These are phyloP conservation scores for Pogonocherus hispidulus DNA, from an alignment of 2,888 invertebrate genomes.

Conservation along the genomic window DNA sequence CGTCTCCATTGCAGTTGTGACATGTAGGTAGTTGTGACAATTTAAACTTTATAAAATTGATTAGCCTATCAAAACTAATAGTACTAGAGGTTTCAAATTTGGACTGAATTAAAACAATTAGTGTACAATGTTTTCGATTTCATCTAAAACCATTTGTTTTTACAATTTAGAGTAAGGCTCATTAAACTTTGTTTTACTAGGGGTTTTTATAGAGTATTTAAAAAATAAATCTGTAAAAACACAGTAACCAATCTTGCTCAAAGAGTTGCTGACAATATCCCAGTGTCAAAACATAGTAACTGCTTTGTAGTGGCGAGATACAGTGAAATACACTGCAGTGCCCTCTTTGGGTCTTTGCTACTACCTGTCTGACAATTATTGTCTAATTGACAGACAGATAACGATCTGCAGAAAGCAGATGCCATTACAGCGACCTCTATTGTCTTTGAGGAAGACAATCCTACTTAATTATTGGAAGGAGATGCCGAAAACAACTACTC, in stretches of 20 bases:
- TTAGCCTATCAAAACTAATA: neutral
- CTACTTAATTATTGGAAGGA: too few relatives aligned
- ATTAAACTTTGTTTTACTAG: conserved; percentile 5
- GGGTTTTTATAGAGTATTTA: neutral
- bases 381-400: too few relatives aligned
- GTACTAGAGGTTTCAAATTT: neutral
- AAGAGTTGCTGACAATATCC: neutral
- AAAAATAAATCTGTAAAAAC: neutral
- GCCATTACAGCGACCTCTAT: too few relatives aligned
- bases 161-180: neutral
- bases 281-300: neutral
- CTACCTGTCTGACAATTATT: too few relatives aligned
- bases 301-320: too few relatives aligned
- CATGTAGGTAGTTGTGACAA: too few relatives aligned
- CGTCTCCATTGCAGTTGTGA: too few relatives aligned
- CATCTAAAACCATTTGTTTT: neutral
- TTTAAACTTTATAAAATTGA: neutral
- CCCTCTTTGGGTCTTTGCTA: too few relatives aligned
- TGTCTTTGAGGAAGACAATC: too few relatives aligned
- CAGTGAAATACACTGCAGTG: too few relatives aligned
- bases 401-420: too few relatives aligned
- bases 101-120: neutral
- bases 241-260: neutral
- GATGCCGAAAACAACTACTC: too few relatives aligned
- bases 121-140: neutral